Conservation (phyloP, 2,888 invertebrate species). For the Formica aserva region DNA sequence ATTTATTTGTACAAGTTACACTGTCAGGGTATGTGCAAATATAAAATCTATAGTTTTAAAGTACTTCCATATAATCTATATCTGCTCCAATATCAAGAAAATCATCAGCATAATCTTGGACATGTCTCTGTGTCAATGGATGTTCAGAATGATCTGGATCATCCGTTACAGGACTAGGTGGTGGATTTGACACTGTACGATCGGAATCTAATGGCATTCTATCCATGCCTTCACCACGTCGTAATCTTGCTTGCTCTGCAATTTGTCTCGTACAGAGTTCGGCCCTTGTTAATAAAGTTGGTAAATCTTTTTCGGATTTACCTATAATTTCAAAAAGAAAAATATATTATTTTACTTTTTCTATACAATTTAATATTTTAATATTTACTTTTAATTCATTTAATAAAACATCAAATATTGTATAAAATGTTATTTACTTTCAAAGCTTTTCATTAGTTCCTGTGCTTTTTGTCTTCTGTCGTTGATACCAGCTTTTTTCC, state of each 20-base stretch:
- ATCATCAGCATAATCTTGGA: conserved; percentile 89
- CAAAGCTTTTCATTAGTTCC: conserved; percentile 87
- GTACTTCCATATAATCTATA: conserved; percentile 91
- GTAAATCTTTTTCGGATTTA: conserved; percentile 88
- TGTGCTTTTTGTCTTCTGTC: conserved; percentile 89
- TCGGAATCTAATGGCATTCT: conserved; percentile 84
- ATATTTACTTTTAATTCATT: not conserved
- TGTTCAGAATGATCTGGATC: conserved; percentile 86
- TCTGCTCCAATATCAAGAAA: conserved; percentile 90
- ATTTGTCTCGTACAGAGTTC: conserved; percentile 87
- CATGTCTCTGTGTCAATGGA: conserved; percentile 80
- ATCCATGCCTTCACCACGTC: conserved; percentile 84
- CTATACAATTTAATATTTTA: not conserved
- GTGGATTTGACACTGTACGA: conserved; percentile 90
- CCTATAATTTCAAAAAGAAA: conserved; percentile 71
- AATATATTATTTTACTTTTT: not conserved
- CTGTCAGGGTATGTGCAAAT: conserved; percentile 8
- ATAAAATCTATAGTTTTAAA: conserved; percentile 84
- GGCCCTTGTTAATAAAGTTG: conserved; percentile 89
- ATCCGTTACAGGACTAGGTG: conserved; percentile 93
- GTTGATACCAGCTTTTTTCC: conserved; percentile 87
- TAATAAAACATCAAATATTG: not conserved
- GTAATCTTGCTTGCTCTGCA: conserved; percentile 87
- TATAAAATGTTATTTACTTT: conserved; percentile 75
- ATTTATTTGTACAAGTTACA: conserved; percentile 32